Evolutionary conservation across 1,140 invertebrate species (phyloP).

Genomic region (Panulirus ornatus): DNA sequence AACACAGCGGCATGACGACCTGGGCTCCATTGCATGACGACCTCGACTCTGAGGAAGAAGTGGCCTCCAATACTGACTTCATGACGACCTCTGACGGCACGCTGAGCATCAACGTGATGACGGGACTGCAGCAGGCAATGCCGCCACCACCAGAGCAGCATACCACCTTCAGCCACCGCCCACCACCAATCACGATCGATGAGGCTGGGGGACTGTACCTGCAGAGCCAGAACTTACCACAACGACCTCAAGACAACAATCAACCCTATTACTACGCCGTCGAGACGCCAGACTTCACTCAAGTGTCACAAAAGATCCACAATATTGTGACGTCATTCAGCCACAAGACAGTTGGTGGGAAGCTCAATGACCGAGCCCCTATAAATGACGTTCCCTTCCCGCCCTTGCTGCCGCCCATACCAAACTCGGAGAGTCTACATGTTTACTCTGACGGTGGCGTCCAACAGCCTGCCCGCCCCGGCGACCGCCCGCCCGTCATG

Average conservation of each 20-base stretch:
- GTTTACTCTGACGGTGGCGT: neutral
- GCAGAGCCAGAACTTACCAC: slow-evolving; percentile 12
- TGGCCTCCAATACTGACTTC: slow-evolving; percentile 25
- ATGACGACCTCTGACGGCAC: neutral
- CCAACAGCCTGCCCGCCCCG: slow-evolving; percentile 1
- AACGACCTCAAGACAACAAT: neutral
- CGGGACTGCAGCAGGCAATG: neutral
- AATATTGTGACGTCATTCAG: slow-evolving; percentile 58
- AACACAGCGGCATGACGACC: neutral
- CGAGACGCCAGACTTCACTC: slow-evolving; percentile 39
- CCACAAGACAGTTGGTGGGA: slow-evolving; percentile 11
- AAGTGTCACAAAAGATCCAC: slow-evolving; percentile 63
- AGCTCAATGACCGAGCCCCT: slow-evolving; percentile 59
- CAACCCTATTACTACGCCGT: slow-evolving; percentile 56
- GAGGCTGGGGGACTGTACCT: slow-evolving; percentile 44
- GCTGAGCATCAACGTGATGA: slow-evolving; percentile 21
- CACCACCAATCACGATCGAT: slow-evolving; percentile 8
- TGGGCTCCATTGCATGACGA: no score
- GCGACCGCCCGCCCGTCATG: slow-evolving; percentile 12
- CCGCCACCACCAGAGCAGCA: neutral
- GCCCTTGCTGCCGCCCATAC: slow-evolving; percentile 2
- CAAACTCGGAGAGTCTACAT: neutral
- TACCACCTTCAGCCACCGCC: neutral
- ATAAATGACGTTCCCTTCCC: neutral
- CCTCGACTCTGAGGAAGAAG: neutral